phyloP scores from a whole-genome alignment of 2,888 invertebrate species.

The Elaeidobius kamerunicus region DNA sequence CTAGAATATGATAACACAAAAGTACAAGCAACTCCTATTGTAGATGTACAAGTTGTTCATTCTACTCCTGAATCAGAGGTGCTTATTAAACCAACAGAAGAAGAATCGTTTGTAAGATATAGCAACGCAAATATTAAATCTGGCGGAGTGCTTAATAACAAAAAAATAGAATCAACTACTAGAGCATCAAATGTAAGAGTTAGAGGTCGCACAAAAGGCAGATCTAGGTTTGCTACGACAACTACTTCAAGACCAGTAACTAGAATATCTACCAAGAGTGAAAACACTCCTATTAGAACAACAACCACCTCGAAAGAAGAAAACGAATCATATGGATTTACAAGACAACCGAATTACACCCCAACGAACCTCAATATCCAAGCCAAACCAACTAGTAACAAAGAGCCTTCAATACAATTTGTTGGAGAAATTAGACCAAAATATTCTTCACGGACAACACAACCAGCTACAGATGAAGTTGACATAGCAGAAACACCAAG shows the following conservation, averaged over 20 bases:
- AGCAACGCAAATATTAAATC: slow-evolving; percentile 34
- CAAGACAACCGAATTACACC: slow-evolving; percentile 50
- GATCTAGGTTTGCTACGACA: slow-evolving; percentile 33
- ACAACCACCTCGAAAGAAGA: slow-evolving; percentile 31
- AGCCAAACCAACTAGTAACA: slow-evolving; percentile 15
- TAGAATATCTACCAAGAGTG: slow-evolving; percentile 23
- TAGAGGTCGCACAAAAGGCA: slow-evolving; percentile 38
- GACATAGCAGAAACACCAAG: slow-evolving; percentile 33
- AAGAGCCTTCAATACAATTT: slow-evolving; percentile 38
- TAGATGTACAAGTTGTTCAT: slow-evolving; percentile 38
- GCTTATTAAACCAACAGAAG: slow-evolving; percentile 29
- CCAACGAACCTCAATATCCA: slow-evolving; percentile 21
- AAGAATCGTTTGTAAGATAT: slow-evolving; percentile 30
- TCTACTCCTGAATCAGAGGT: slow-evolving; percentile 28
- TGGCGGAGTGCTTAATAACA: slow-evolving; percentile 32
- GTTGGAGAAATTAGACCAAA: slow-evolving; percentile 46
- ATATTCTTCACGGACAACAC: slow-evolving; percentile 33
- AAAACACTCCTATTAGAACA: slow-evolving; percentile 20
- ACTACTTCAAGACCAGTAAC: slow-evolving; percentile 32
- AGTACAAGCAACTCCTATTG: slow-evolving; percentile 31
- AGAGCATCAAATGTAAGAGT: slow-evolving; percentile 31
- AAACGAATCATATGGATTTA: slow-evolving; percentile 53
- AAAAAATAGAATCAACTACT: slow-evolving; percentile 32
- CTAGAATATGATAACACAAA: slow-evolving; percentile 33
- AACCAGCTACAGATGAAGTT: slow-evolving; percentile 22